phyloP scores from a whole-genome alignment of 2,113 vertebrate species.

The Cebus imitator region DNA sequence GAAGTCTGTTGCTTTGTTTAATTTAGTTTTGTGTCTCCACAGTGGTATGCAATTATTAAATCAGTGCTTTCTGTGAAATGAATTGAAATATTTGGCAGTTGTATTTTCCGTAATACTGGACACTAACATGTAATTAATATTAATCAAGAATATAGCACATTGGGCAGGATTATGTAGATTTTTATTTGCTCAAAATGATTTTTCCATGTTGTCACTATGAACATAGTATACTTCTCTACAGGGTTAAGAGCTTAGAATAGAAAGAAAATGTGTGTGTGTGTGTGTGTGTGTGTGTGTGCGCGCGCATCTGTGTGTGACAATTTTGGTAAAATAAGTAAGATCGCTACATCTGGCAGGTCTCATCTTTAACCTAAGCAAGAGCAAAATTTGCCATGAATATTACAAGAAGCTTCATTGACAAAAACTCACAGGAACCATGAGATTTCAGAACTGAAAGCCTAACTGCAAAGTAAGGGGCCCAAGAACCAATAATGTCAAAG shows the following conservation, averaged over 20 bases:
- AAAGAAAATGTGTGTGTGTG: background rate
- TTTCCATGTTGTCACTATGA: background rate
- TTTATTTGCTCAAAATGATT: background rate
- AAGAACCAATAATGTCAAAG: background rate
- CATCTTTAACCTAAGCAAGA: constrained; percentile 14
- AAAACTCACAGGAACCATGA: background rate
- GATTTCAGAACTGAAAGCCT: background rate
- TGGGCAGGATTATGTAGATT: background rate
- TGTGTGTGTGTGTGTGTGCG: background rate
- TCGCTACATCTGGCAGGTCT: background rate
- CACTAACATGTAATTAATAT: background rate
- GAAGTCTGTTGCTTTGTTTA: background rate
- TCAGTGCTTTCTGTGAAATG: background rate
- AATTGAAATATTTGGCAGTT: constrained; percentile 23
- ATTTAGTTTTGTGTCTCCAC: constrained; percentile 37
- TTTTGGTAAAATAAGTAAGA: constrained; percentile 18
- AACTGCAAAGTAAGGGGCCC: background rate
- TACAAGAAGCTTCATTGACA: background rate
- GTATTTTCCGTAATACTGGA: background rate
- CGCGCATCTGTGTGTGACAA: background rate
- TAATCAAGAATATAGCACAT: background rate
- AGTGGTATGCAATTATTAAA: constrained; percentile 10
- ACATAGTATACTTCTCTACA: background rate
- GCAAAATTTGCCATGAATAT: background rate
- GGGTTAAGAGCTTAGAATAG: background rate